Evolutionary conservation across 2,113 vertebrate genomes (phyloP), one percentile per base, ranked within the genome.

Genomic region (Coturnix japonica): DNA sequence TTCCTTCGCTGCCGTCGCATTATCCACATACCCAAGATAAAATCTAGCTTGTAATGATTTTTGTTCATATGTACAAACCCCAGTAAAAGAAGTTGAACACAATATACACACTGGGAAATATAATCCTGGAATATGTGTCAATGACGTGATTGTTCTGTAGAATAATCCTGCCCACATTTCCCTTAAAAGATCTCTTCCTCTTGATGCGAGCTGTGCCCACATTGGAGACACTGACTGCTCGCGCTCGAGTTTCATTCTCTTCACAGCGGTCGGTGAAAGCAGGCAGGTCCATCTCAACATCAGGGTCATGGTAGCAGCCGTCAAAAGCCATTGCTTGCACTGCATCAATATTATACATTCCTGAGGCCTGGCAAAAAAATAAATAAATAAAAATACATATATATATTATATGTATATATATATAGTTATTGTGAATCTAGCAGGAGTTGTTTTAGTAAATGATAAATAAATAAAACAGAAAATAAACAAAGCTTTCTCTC

Each of bases 21-120:
- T 87, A 18, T 31, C 26, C 51, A 83, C 72, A 41, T 35, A 44
- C 1, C 6, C 67, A 86, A 89, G 85, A 81, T 31, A 59, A 81
- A 4, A 13, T 43, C 49, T 71, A 41, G n/a, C 7, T 81, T 84
- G 17, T 21, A 31, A 59, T 30, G 51, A 44, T 59, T 76, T 75
- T 49, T 87, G 56, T 94, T 98, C 87, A 99, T 65, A 98, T 96
- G 97, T 99, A 99, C 93, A 98, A 90, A 95, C 98, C 97, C 99
- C 98, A 99, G 95, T 99, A 99, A 97, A 99, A 98, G 94, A 98
- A 97, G 94, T 99, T 99, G 96, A 99, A 99, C 85, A 98, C 94
- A 93, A 99, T 97, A 94, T 99, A 99, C 76, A 98, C 98, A 85
- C 97, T 92, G 60, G 98, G 98, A 97, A 99, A 99, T 89, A 98